A percentile compares a stretch with the other conserved stretches of the same genome.
These are phyloP conservation scores for Vidua chalybeata DNA, from an alignment of 2,113 vertebrate species.

Conservation along the genomic window DNA sequence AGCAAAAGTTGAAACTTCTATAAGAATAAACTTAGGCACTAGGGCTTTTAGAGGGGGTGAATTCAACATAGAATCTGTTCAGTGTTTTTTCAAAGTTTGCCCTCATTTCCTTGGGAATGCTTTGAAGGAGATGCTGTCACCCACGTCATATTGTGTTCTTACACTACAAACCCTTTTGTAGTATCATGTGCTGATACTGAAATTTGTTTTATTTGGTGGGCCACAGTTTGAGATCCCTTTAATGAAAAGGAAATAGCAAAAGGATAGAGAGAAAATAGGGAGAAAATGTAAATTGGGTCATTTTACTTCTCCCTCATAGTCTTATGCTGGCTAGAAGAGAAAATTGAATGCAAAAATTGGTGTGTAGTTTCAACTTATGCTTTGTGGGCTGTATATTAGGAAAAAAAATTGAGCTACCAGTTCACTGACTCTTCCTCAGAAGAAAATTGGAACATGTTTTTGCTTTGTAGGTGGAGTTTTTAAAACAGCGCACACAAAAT, in stretches of 20 bases:
- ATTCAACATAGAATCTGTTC: not conserved
- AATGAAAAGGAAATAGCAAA: not conserved
- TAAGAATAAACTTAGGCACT: not conserved
- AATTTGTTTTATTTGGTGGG: not conserved
- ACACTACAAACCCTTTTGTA: not conserved
- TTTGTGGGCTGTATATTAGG: not conserved
- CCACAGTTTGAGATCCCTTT: not conserved
- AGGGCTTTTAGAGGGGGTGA: not conserved
- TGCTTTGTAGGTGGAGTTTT: not conserved
- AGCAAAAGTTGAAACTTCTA: not conserved
- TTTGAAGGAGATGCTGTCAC: not conserved
- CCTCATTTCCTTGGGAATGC: not conserved
- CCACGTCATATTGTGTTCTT: fast-evolving
- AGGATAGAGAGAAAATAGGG: not conserved
- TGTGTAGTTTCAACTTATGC: not conserved
- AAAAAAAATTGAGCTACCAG: not conserved
- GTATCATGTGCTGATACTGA: not conserved
- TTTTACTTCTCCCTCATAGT: not conserved
- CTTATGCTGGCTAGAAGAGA: not conserved
- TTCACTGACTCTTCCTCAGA: not conserved
- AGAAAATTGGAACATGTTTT: not conserved
- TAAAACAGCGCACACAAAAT: fast-evolving
- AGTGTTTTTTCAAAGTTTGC: not conserved
- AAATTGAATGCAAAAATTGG: not conserved
- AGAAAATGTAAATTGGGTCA: not conserved